A percentile compares a stretch with the other conserved stretches of the same genome.
Conservation (phyloP, 2,888 invertebrate species). For the Pammene fasciana region DNA sequence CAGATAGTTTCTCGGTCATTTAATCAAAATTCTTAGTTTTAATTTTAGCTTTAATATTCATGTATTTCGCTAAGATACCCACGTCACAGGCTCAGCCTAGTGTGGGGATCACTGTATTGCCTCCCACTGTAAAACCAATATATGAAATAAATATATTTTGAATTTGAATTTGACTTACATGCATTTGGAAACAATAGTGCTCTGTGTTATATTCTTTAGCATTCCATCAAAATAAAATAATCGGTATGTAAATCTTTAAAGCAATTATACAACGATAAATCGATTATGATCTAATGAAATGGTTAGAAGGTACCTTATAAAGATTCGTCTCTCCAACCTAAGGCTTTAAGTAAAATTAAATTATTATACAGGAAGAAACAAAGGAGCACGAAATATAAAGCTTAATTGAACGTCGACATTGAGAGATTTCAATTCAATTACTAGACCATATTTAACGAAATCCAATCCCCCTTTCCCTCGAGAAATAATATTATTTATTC, state of each 20-base stretch:
- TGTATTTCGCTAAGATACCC: too few species aligned
- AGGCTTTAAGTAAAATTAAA: slow-evolving; percentile 62
- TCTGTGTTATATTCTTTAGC: too few species aligned
- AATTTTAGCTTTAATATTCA: too few species aligned
- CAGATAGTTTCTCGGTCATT: too few species aligned
- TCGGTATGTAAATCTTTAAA: background rate
- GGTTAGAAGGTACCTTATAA: slow-evolving; percentile 37
- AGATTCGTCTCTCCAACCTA: slow-evolving; percentile 44
- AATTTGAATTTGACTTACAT: too few species aligned
- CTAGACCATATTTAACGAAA: slow-evolving; percentile 84
- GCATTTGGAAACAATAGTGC: too few species aligned
- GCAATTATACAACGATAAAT: slow-evolving; percentile 3
- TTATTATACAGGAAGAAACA: slow-evolving; percentile 72
- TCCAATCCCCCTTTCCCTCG: slow-evolving; percentile 81
- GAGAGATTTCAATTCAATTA: slow-evolving; percentile 84
- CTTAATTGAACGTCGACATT: slow-evolving; percentile 83
- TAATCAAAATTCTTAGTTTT: too few species aligned
- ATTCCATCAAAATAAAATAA: too few species aligned
- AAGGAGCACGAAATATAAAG: slow-evolving; percentile 77
- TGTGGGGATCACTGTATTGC: too few species aligned
- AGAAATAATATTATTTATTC: slow-evolving; percentile 84
- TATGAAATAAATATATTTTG: too few species aligned
- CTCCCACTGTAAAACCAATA: too few species aligned
- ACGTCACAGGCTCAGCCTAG: too few species aligned
- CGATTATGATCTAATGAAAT: slow-evolving; percentile 8